Evolutionary conservation across 2,797 vertebrate species (phyloP).

Genomic region (Sandelia bainsii): DNA sequence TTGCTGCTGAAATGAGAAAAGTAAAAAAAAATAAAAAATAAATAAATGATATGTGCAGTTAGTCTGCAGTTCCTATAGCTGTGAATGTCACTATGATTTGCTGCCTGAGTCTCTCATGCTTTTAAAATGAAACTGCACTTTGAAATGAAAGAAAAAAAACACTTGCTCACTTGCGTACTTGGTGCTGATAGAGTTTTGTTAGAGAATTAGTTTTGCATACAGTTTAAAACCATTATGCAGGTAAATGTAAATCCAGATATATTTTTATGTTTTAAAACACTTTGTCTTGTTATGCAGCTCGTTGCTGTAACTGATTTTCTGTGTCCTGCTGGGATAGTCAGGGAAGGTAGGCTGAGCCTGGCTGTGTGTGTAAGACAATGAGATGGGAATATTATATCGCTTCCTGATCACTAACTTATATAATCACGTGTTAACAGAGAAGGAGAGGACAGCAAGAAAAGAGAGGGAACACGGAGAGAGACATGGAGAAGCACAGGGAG

Average conservation of each 20-base stretch:
- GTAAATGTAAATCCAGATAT: too few relatives aligned
- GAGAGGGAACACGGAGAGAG: slow-evolving; percentile 52
- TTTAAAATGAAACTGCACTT: slow-evolving; percentile 20
- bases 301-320: neutral
- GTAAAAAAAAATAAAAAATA: neutral
- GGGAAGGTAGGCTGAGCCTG: neutral
- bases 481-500: slow-evolving; percentile 28
- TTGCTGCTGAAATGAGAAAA: neutral
- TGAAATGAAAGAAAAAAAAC: neutral
- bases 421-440: slow-evolving; percentile 80
- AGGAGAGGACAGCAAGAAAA: slow-evolving; percentile 34
- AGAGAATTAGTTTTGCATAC: too few relatives aligned
- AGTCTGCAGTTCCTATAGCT: neutral
- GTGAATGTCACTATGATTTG: slow-evolving; percentile 1
- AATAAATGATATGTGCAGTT: neutral
- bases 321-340: slow-evolving; percentile 40
- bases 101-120: neutral
- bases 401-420: slow-evolving; percentile 77
- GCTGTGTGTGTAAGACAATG: slow-evolving; percentile 36
- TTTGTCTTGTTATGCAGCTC: too few relatives aligned
- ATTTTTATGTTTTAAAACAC: too few relatives aligned
- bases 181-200: neutral
- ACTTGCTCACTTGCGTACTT: neutral
- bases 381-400: slow-evolving; percentile 60
- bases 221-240: too few relatives aligned